Base-by-base conservation (phyloP, 1,140 invertebrate species). In the Tetramorium simillimum region DNA sequence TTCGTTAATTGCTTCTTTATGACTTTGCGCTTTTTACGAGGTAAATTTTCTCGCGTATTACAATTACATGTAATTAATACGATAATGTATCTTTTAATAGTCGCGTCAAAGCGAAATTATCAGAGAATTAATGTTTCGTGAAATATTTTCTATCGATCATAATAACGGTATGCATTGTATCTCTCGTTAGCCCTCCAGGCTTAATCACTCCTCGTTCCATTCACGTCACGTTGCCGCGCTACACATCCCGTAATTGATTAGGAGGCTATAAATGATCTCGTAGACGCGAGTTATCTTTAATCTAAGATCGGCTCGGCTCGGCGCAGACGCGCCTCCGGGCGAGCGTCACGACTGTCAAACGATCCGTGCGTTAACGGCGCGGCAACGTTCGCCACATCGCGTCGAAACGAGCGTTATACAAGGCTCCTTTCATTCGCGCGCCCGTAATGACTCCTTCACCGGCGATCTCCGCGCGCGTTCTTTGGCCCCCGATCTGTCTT, bases 401-500 rank as follows among this genome's bases (percentile, higher is more conserved):
- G 7, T 46, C 33, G 37, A 6, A 37, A 40, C 58, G 76, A 33
- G 28, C 16, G 28, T 75, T 75, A 60, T 37, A 80, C 51, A 43
- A 67, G 43, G 21, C 46, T 58, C 33, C 70, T 86, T 89, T 89
- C 76, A 81, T 86, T 86, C 73, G 58, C 75, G 46, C 24, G n/a
- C n/a, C n/a, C 56, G 33, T 86, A 89, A 90, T 69, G 65, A 78
- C 88, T 73, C 37, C 78, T 62, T 78, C 77, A 69, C 24, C 67
- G 46, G 58, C 75, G 62, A 81, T 87, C 78, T 56, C 77, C 77
- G 16, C 51, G 16, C 51, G 89, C 86, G 53, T 90, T 90, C 86
- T 88, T 85, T 86, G 56, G 62, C 62, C 80, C 33, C 33, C 85
- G 72, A 46, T 56, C 56, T 76, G 58, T 75, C 51, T 86, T 76